Evolutionary conservation across 2,888 invertebrate species (phyloP), one percentile per base, ranked within the genome.

Genomic region (Acrocera orbiculus): DNA sequence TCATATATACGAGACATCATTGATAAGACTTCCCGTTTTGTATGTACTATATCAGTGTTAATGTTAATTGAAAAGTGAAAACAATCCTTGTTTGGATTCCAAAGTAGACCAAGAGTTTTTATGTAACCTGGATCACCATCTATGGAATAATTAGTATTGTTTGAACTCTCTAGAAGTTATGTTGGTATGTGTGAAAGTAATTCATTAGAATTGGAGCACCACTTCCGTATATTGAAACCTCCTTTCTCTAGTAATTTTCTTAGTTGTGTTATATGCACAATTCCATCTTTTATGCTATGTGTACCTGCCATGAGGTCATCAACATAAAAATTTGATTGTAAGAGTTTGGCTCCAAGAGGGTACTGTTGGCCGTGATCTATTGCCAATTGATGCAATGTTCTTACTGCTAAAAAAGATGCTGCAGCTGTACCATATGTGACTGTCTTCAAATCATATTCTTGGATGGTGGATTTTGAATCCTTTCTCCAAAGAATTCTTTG

Each of bases 401-500:
- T 22, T 5, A 33, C 26, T 2, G 40, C 35, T 4, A 37, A 22
- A 25, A 26, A 37, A 13, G 39, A 35, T 10, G 39, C 37, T 14
- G 31, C 13, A 4, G 31, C 24, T 4, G 37, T 35, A 8, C 34
- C 39, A 26, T 34, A 37, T 2, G 37, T 37, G 9, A 37, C 32
- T 7, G 37, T 40, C 2, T 23, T 19, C 11, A 34, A n/a, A 16
- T 31, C 9, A 19, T 34, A 40, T 5, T 36, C 30, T 16, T 32
- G 13, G 10, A 39, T 23, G 3, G 32, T 2, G 3, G 22, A 25
- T 10, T 26, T 5, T 10, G n/a, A 3, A 10, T 27, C 10, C 3
- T n/a, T 16, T 29, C 34, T 29, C 41, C 36, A 37, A 6, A 41
- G 9, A 6, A 41, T 30, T 20, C 34, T 26, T 14, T 35, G 39